Base-by-base conservation (phyloP, 2,113 vertebrate genomes). In the Thamnaconus septentrionalis region DNA sequence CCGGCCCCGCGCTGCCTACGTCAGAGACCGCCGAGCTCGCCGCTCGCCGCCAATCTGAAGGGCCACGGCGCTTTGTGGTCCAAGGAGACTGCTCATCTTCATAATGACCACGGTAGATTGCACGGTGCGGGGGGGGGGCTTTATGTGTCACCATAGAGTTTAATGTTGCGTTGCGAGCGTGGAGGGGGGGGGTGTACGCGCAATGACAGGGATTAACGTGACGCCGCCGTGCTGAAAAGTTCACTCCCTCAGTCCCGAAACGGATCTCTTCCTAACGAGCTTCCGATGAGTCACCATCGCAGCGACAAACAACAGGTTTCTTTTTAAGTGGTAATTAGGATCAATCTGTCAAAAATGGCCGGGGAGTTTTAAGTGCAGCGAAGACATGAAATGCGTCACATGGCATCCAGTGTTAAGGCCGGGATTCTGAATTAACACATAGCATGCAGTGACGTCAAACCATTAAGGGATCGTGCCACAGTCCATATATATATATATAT, bases 11-110 rank as follows among this genome's bases (percentile, higher is more conserved):
- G 53, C 63, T 40, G 66, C 1, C 54, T 53, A 85, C 87, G 84
- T 89, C 88, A 88, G 1, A 59, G 49, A 1, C 18, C 79, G 51
- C 46, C 66, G 58, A 9, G 49, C 61, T 47, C 9, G 43, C 60
- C 44, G 39, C 81, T 8, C 48, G n/a, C 68, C 55, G 64, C 68
- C 46, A 39, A 39, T 18, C 43, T 69, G 67, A 75, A 80, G 76
- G 71, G 72, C 77, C 71, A n/a, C n/a, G 49, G 71, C 8, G 69
- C 67, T 56, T 31, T 31, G 66, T 8, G 56, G 8, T 60, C 63
- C 67, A 74, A 75, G 67, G 68, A 78, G 73, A 81, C 61, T 6
- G 4, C 42, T 52, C 64, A 56, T 56, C 61, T 61, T 12, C 46
- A 55, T 39, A 31, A 55, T 50, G 12, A 60, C 9, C 44, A 31